Conservation (phyloP, 1,140 invertebrate genomes). For the Episyrphus balteatus region DNA sequence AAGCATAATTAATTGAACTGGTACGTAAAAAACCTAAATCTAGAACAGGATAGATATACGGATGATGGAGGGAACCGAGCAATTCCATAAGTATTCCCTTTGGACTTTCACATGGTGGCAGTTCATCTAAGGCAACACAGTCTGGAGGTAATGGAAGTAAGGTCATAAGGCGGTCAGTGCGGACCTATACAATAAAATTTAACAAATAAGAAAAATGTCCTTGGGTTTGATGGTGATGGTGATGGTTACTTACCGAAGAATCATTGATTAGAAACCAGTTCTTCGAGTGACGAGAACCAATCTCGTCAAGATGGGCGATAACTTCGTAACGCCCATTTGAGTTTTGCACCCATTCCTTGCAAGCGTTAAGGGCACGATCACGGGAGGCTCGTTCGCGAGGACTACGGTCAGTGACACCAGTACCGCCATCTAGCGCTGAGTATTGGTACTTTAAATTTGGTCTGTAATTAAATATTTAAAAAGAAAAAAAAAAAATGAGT, state of each 20-base stretch:
- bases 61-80: conserved; percentile 77
- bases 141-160: conserved; percentile 54
- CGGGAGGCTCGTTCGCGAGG: conserved; percentile 51
- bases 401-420: conserved; percentile 47
- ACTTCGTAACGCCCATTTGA: conserved; percentile 58
- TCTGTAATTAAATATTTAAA: conserved; percentile 31
- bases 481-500: background rate
- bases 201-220: background rate
- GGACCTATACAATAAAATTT: conserved; percentile 18
- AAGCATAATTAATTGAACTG: conserved; percentile 45
- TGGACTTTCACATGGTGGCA: conserved; percentile 40
- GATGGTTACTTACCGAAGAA: conserved; percentile 23
- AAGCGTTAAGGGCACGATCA: conserved; percentile 46
- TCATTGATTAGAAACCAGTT: conserved; percentile 84
- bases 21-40: conserved; percentile 59
- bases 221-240: no score
- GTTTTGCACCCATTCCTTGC: conserved; percentile 50
- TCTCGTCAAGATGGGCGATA: conserved; percentile 62
- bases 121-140: conserved; percentile 40
- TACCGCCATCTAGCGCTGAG: conserved; percentile 50
- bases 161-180: conserved; percentile 70
- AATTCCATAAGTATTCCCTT: conserved; percentile 59
- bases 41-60: conserved; percentile 80
- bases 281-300: conserved; percentile 72
- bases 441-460: conserved; percentile 50